Evolutionary conservation across 2,797 vertebrate species (phyloP).

Genomic region (Mionectes olivaceus): DNA sequence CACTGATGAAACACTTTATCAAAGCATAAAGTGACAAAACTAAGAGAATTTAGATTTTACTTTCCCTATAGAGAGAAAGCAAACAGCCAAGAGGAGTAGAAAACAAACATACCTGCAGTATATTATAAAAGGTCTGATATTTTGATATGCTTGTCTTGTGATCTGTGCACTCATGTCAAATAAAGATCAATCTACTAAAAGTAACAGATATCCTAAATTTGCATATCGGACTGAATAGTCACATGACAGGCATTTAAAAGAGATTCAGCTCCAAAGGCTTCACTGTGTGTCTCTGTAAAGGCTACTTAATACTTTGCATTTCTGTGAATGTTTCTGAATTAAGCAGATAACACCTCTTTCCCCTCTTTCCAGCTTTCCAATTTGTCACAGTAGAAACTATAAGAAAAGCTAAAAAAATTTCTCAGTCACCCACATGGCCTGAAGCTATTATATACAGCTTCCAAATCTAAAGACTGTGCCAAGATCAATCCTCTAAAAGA

Average conservation of each 20-base stretch:
- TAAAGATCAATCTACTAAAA: constrained; percentile 39
- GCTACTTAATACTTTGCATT: background rate
- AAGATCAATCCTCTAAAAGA: background rate
- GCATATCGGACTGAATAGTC: constrained; percentile 58
- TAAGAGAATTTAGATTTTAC: background rate
- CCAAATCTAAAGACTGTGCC: background rate
- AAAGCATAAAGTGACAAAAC: constrained; percentile 20
- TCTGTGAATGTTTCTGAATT: constrained; percentile 20
- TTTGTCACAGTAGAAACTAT: background rate
- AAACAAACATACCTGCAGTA: constrained; percentile 5
- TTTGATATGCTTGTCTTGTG: constrained; percentile 38
- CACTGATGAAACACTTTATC: constrained; percentile 5
- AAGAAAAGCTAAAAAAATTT: background rate
- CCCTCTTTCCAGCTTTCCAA: background rate
- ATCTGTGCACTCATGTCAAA: constrained; percentile 52
- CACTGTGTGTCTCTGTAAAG: background rate
- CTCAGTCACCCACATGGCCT: background rate
- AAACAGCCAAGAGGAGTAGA: background rate
- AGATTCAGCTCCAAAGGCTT: background rate
- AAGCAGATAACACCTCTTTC: constrained; percentile 1
- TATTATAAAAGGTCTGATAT: constrained; percentile 24
- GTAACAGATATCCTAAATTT: constrained; percentile 13
- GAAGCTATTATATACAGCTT: background rate
- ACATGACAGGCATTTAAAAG: constrained; percentile 26
- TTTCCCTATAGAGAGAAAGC: background rate